Conservation (phyloP, 2,113 vertebrate species). For the Perca schrenkii region DNA sequence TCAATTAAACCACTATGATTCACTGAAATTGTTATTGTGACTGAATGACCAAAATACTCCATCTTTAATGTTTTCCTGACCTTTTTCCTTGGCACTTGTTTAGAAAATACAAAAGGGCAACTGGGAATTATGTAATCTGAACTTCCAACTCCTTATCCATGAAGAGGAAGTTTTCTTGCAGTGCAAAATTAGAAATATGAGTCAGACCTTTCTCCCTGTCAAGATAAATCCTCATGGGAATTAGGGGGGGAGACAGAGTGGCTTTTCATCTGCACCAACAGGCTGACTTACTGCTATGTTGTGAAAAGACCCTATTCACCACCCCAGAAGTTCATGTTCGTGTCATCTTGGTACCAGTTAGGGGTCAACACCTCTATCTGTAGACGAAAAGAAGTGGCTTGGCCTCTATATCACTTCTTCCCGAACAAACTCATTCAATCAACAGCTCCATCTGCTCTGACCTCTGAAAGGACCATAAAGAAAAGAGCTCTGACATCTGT, state of each 20-base stretch:
- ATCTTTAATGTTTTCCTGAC: slow-evolving; percentile 52
- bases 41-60: slow-evolving; percentile 31
- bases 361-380: slow-evolving; percentile 9
- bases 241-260: background rate
- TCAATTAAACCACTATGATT: slow-evolving; percentile 29
- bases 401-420: slow-evolving; percentile 8
- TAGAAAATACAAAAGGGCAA: slow-evolving; percentile 31
- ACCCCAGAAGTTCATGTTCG: background rate
- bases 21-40: slow-evolving; percentile 16
- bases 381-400: slow-evolving; percentile 1
- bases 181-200: slow-evolving; percentile 52
- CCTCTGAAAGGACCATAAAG: slow-evolving; percentile 32
- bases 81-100: slow-evolving; percentile 50
- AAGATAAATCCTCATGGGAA: slow-evolving; percentile 16
- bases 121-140: slow-evolving; percentile 62
- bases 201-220: slow-evolving; percentile 53
- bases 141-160: slow-evolving; percentile 52
- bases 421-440: slow-evolving; percentile 27
- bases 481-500: slow-evolving; percentile 68
- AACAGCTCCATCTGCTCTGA: slow-evolving; percentile 25
- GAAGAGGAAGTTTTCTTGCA: slow-evolving; percentile 45
- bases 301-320: slow-evolving; percentile 20
- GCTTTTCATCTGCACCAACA: slow-evolving; percentile 30
- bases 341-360: background rate
- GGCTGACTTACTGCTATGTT: background rate